Percentiles rank a stretch among this genome's conserved stretches.
These are phyloP conservation scores for Sciurus niger DNA, from an alignment of 2,113 vertebrate species.

Conservation along the genomic window DNA sequence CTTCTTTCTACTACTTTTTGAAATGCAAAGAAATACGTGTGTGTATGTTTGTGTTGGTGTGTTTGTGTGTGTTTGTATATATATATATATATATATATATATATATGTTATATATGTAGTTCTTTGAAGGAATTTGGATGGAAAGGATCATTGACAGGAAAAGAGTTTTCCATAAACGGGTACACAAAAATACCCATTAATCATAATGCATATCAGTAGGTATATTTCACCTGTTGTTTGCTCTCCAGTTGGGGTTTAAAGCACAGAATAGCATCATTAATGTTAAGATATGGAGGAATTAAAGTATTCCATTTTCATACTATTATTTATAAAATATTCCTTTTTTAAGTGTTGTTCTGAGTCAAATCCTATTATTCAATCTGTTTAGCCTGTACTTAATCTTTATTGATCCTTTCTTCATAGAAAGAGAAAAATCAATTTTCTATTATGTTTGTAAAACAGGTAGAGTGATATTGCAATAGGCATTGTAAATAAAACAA, in stretches of 20 bases:
- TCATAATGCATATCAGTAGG: background rate
- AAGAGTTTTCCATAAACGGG: background rate
- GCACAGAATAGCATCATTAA: conserved; percentile 73
- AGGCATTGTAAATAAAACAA: conserved; percentile 72
- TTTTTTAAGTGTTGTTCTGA: background rate
- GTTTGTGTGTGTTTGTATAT: background rate
- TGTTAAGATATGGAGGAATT: conserved; percentile 55
- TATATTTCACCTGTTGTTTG: conserved; percentile 61
- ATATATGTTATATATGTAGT: no score
- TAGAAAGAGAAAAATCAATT: conserved; percentile 85
- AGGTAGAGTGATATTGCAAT: conserved; percentile 77
- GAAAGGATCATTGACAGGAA: conserved; percentile 30
- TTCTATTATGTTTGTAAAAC: conserved; percentile 88
- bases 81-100: no score
- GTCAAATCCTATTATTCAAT: conserved; percentile 53
- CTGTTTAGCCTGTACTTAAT: conserved; percentile 83
- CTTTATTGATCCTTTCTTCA: conserved; percentile 84
- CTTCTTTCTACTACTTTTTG: conserved; percentile 4
- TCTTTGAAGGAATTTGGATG: background rate
- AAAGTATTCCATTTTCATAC: background rate
- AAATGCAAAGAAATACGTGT: background rate
- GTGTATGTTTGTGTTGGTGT: no score
- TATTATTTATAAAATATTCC: background rate
- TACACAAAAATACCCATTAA: background rate
- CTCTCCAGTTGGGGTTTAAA: conserved; percentile 75